Conservation (phyloP, 2,113 vertebrate genomes). For the Lagenorhynchus albirostris region DNA sequence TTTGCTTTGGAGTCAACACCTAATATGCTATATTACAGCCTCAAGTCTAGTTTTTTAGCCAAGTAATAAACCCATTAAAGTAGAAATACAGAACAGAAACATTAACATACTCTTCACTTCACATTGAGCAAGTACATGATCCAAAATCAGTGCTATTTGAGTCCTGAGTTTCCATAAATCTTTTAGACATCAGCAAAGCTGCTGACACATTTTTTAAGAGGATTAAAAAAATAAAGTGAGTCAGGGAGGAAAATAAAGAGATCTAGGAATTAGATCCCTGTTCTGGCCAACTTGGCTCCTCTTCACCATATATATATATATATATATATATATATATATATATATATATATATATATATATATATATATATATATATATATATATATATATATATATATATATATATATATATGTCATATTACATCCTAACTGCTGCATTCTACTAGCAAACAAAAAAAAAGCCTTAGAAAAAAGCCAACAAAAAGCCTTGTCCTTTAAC, state of each 20-base stretch:
- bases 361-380: not conserved
- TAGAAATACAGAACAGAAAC: constrained; percentile 23
- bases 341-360: not conserved
- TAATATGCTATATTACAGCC: not conserved
- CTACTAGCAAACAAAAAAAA: constrained; percentile 4
- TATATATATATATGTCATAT: not conserved
- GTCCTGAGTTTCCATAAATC: not conserved
- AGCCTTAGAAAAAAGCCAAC: not conserved
- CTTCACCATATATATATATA: not conserved
- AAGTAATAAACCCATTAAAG: constrained; percentile 33
- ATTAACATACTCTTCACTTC: constrained; percentile 7
- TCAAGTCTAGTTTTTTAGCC: constrained; percentile 17
- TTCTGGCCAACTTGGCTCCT: not conserved
- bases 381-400: not conserved
- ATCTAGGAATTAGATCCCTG: not conserved
- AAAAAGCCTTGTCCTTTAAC: not conserved
- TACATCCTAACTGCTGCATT: constrained; percentile 9
- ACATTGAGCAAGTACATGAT: constrained; percentile 14
- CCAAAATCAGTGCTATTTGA: constrained; percentile 35
- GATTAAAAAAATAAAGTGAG: not conserved
- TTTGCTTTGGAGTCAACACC: not conserved
- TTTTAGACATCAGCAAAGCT: constrained; percentile 1
- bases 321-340: not conserved
- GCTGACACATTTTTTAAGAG: not conserved
- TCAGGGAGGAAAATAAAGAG: not conserved